Evolutionary conservation across 2,113 vertebrate genomes (phyloP).

Genomic region (Poicephalus meyeri): DNA sequence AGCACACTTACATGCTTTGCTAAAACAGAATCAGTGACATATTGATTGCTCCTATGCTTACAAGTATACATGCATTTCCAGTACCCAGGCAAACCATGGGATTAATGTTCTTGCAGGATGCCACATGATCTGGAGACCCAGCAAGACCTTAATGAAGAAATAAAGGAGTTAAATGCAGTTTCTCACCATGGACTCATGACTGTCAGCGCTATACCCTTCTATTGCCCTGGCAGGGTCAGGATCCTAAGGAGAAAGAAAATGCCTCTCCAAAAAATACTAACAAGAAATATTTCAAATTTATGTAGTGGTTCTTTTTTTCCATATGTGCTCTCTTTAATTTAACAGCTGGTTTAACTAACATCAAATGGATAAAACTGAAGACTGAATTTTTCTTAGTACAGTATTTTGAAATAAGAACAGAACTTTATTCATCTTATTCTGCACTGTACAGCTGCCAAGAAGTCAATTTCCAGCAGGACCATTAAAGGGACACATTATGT

Average conservation of each 20-base stretch:
- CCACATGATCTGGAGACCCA: not conserved
- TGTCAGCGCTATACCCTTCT: not conserved
- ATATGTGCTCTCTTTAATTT: not conserved
- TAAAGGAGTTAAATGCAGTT: not conserved
- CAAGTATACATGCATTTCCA: not conserved
- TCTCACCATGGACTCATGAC: not conserved
- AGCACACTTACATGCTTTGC: not conserved
- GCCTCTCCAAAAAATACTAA: not conserved
- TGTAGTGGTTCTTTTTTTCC: not conserved
- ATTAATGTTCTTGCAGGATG: not conserved
- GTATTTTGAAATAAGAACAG: not conserved
- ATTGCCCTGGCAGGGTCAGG: not conserved
- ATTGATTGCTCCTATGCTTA: not conserved
- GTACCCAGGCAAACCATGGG: not conserved
- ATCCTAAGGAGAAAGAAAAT: not conserved
- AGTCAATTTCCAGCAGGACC: slow-evolving; percentile 1
- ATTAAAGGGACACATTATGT: slow-evolving; percentile 4
- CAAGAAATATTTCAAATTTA: not conserved
- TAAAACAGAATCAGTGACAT: not conserved
- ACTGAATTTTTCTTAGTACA: not conserved
- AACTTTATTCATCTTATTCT: slow-evolving; percentile 5
- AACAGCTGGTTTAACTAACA: slow-evolving; percentile 1
- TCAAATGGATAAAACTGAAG: not conserved
- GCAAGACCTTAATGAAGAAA: not conserved
- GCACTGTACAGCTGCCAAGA: slow-evolving; percentile 21